Base-by-base conservation (phyloP, 2,888 invertebrate species). In the Hirtodrosophila duncani region DNA sequence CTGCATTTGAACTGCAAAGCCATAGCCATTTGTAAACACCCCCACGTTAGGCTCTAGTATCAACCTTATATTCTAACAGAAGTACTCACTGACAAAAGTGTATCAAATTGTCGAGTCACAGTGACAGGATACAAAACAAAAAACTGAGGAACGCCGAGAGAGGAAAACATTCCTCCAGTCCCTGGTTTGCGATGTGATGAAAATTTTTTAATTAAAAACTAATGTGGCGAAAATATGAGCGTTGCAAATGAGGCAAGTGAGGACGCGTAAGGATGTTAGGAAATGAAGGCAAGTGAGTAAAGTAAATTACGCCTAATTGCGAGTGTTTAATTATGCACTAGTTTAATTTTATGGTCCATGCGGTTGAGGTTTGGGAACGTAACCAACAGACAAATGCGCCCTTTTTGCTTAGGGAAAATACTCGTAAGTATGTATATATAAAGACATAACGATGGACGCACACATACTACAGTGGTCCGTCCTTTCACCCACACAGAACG, bases 251-350 rank as follows among this genome's bases (percentile, higher is more conserved):
- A 31, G n/a, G 9, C 44, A 14, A 18, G 9, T 36, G 39, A 5
- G 3, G n/a, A 34, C 6, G 5, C 26, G 29, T 45, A 34, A 23
- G 7, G 9, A 11, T 2, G 26, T 20, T 14, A 39, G 24, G 14
- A 5, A 13, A 37, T n/a, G 14, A 27, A 14, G 5, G 27, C 10
- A 18, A 37, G 59, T 24, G 38, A 29, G 10, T 46, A 60, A 75
- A 81, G 79, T 81, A 82, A 83, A 82, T 83, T 83, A 83, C 82
- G 80, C 77, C 82, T 83, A 83, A 83, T 83, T 83, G 83, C 74
- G 71, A 83, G 71, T 80, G 72, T 83, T 83, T 83, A 83, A 83
- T 83, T 83, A 83, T 83, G 77, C 80, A 77, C 77, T 80, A 81
- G 78, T 82, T 83, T 81, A 74, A 82, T 83, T 83, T 83, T 75